These are phyloP conservation scores for Microdon myrmicae DNA, from an alignment of 2,888 invertebrate species.

Conservation along the genomic window DNA sequence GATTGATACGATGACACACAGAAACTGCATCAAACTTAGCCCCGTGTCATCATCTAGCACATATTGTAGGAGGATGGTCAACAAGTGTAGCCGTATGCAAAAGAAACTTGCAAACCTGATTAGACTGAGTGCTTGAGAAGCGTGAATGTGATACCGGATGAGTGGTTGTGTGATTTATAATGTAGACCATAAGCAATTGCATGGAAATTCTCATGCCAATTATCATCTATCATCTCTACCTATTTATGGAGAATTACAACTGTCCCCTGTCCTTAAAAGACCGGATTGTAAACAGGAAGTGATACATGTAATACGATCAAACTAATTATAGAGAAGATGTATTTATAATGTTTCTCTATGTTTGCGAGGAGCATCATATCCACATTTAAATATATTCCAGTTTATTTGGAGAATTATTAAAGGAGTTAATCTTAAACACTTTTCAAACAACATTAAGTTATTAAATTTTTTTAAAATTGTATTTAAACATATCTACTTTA, in stretches of 20 bases:
- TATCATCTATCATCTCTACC: constrained; percentile 2
- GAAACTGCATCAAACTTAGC: constrained; percentile 10
- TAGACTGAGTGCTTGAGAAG: constrained; percentile 42
- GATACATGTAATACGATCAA: background rate
- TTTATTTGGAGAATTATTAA: constrained; percentile 5
- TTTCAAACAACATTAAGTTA: too few relatives aligned
- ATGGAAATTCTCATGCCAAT: constrained; percentile 37
- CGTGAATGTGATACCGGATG: constrained; percentile 30
- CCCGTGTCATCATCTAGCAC: constrained; percentile 2
- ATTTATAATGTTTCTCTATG: background rate
- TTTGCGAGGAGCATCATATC: background rate
- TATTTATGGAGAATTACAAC: constrained; percentile 19
- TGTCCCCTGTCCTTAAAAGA: too few relatives aligned
- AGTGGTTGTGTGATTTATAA: constrained; percentile 34
- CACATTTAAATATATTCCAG: constrained; percentile 5
- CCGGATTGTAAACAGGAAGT: constrained; percentile 27
- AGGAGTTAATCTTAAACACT: too few relatives aligned
- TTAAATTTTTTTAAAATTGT: too few relatives aligned
- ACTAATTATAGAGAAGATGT: constrained; percentile 2
- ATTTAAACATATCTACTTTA: too few relatives aligned
- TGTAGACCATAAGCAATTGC: constrained; percentile 28
- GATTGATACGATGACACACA: constrained; percentile 43
- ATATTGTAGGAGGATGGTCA: constrained; percentile 17
- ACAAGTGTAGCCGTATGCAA: constrained; percentile 6
- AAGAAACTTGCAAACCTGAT: constrained; percentile 22